These are phyloP conservation scores for Leucoraja ocellata DNA, from an alignment of 2,797 vertebrate species.

Conservation along the genomic window DNA sequence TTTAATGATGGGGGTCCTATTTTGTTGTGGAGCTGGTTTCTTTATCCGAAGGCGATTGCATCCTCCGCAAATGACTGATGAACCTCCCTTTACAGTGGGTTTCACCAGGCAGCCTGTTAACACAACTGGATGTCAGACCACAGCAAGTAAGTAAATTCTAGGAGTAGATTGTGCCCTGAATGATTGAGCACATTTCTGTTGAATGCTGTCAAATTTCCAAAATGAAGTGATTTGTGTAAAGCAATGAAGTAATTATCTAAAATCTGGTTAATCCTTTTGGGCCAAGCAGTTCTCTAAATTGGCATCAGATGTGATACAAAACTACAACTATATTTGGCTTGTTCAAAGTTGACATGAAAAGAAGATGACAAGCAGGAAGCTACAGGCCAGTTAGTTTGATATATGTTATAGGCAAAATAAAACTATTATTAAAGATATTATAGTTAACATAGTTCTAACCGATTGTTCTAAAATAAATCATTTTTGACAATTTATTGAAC, in stretches of 20 bases:
- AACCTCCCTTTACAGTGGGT: conserved; percentile 86
- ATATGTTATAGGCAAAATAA: no score
- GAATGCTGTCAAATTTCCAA: background rate
- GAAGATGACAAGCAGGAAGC: no score
- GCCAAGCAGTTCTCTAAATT: background rate
- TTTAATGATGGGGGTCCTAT: conserved; percentile 90
- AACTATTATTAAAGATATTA: no score
- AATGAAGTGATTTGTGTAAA: background rate
- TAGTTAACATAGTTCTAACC: no score
- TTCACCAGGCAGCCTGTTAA: conserved; percentile 80
- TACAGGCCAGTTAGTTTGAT: no score
- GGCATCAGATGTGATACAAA: background rate
- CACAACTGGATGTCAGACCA: conserved; percentile 69
- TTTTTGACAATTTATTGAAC: no score
- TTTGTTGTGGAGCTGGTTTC: conserved; percentile 90
- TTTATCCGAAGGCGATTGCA: conserved; percentile 89
- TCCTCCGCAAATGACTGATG: conserved; percentile 78
- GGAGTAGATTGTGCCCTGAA: background rate
- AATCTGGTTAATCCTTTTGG: background rate
- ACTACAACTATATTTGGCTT: background rate
- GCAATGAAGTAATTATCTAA: background rate
- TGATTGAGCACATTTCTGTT: background rate
- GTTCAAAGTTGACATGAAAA: background rate
- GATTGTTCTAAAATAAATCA: no score
- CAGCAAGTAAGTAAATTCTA: conserved; percentile 65